phyloP scores from a whole-genome alignment of 2,797 vertebrate species.

The Anabas testudineus region DNA sequence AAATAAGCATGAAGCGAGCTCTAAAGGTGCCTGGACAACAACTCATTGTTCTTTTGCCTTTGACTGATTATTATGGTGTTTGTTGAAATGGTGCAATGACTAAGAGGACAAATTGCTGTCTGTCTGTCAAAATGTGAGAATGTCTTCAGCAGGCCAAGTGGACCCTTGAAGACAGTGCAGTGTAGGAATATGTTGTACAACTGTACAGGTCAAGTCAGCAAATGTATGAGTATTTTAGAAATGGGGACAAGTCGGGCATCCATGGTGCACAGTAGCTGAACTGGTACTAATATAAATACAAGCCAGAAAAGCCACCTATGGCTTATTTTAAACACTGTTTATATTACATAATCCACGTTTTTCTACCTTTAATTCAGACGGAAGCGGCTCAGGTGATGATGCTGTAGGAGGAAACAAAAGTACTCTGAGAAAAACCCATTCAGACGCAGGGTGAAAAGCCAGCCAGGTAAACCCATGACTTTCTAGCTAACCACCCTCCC shows the following conservation, averaged over 20 bases:
- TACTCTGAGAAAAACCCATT: too few species aligned
- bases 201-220: not conserved
- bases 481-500: too few species aligned
- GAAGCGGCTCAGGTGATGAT: not conserved
- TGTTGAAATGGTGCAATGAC: slow-evolving; percentile 19
- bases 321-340: too few species aligned
- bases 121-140: not conserved
- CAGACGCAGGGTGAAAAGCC: too few species aligned
- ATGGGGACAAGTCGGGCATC: too few species aligned
- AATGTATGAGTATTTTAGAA: not conserved
- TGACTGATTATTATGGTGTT: slow-evolving; percentile 2
- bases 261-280: too few species aligned
- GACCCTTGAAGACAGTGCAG: not conserved
- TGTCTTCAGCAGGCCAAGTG: not conserved
- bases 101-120: slow-evolving; percentile 15
- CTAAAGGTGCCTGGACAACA: slow-evolving; percentile 14
- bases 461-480: too few species aligned
- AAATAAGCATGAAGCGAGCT: slow-evolving; percentile 28
- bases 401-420: too few species aligned
- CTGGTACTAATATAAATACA: too few species aligned
- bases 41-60: slow-evolving; percentile 1
- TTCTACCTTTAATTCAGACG: too few species aligned
- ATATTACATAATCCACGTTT: too few species aligned
- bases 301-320: too few species aligned
- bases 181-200: not conserved